These are phyloP conservation scores for Perca fluviatilis DNA, from an alignment of 2,113 vertebrate genomes.

Conservation along the genomic window DNA sequence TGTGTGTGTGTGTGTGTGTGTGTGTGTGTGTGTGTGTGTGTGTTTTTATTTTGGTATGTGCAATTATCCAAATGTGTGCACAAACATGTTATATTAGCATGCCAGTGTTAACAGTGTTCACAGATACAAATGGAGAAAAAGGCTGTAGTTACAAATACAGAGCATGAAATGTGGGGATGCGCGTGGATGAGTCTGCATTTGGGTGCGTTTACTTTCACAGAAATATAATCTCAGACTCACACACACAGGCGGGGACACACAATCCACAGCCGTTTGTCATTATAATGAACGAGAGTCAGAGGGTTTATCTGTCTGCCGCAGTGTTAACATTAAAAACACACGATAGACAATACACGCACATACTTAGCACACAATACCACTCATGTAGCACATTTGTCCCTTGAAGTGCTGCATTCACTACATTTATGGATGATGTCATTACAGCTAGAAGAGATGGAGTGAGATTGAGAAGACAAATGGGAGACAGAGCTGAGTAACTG, in stretches of 20 bases:
- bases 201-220: slow-evolving; percentile 11
- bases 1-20: not conserved
- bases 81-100: not conserved
- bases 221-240: slow-evolving; percentile 3
- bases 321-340: slow-evolving; percentile 45
- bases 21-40: not conserved
- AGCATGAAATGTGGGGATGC: not conserved
- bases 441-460: slow-evolving; percentile 19
- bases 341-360: slow-evolving; percentile 15
- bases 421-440: slow-evolving; percentile 59
- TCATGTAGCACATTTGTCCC: slow-evolving; percentile 28
- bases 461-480: slow-evolving; percentile 27
- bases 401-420: slow-evolving; percentile 9
- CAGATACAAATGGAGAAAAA: not conserved
- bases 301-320: slow-evolving; percentile 52
- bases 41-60: too few species aligned
- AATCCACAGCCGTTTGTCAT: slow-evolving; percentile 41
- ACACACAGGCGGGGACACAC: not conserved
- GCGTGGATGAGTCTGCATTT: slow-evolving; percentile 11
- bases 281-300: slow-evolving; percentile 52
- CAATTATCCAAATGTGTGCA: not conserved
- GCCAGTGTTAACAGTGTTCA: not conserved
- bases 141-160: not conserved
- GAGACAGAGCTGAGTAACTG: not conserved
- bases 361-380: slow-evolving; percentile 16